phyloP scores from a whole-genome alignment of 2,888 invertebrate genomes.

The Eupeodes luniger region DNA sequence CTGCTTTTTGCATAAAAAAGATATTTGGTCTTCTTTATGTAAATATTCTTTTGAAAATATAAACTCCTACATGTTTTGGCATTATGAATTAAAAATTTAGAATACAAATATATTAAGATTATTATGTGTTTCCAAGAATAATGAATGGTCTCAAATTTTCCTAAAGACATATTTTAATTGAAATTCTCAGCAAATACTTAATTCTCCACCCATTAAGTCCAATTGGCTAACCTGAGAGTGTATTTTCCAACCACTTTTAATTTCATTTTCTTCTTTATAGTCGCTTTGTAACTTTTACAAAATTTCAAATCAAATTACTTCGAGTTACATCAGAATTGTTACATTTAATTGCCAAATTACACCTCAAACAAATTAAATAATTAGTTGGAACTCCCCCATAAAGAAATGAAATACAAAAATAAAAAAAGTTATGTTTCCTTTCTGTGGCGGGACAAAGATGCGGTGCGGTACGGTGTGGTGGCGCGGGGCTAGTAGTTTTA shows the following conservation, averaged over 20 bases:
- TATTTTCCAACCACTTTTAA: too few species aligned
- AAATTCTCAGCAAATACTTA: too few species aligned
- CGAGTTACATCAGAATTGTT: not conserved
- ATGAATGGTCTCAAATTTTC: too few species aligned
- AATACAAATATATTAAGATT: too few species aligned
- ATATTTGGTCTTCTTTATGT: not conserved
- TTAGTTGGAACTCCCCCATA: conserved; percentile 4
- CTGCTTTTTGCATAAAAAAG: not conserved
- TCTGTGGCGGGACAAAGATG: not conserved
- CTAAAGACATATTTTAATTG: too few species aligned
- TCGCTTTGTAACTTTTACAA: too few species aligned
- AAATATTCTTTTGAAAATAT: not conserved
- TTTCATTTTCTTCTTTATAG: too few species aligned
- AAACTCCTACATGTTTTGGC: not conserved
- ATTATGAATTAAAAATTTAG: not conserved
- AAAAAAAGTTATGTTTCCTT: conserved; percentile 45
- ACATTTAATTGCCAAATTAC: conserved; percentile 7
- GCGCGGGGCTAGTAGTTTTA: too few species aligned
- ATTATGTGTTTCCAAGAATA: too few species aligned
- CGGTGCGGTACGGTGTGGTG: not conserved
- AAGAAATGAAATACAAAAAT: not conserved
- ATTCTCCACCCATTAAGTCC: too few species aligned
- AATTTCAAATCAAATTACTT: not conserved
- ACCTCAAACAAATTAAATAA: conserved; percentile 12
- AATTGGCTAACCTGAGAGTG: too few species aligned